Evolutionary conservation across 2,888 invertebrate genomes (phyloP).

Genomic region (Drosophila paracracens): DNA sequence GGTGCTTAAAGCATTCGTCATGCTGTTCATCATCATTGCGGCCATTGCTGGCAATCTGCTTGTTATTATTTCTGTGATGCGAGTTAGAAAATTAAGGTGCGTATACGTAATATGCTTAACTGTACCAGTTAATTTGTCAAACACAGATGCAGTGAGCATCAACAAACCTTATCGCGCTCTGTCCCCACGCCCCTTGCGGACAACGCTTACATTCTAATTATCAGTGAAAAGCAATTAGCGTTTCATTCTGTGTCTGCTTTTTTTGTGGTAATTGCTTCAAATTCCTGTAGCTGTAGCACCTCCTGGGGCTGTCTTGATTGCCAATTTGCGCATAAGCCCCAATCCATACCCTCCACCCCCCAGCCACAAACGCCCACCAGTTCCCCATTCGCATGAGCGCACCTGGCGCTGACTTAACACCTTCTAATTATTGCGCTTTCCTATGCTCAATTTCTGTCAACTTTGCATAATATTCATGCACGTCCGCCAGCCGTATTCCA

Average conservation of each 20-base stretch:
- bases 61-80: constrained; percentile 94
- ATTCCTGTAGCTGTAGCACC: constrained; percentile 38
- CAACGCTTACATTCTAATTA: constrained; percentile 61
- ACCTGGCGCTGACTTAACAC: constrained; percentile 38
- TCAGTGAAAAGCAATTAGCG: constrained; percentile 76
- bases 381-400: constrained; percentile 6
- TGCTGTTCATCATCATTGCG: constrained; percentile 94
- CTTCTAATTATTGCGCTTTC: constrained; percentile 60
- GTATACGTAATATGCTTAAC: constrained; percentile 55
- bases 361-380: not conserved
- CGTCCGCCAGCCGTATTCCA: constrained; percentile 39
- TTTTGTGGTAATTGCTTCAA: constrained; percentile 67
- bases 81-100: constrained; percentile 88
- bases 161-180: not conserved
- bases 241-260: constrained; percentile 29
- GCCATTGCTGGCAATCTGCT: constrained; percentile 95
- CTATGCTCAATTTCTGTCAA: constrained; percentile 70
- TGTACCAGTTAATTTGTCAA: constrained; percentile 16
- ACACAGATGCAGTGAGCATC: not conserved
- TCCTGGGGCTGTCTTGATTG: constrained; percentile 63
- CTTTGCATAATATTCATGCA: constrained; percentile 73
- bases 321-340: constrained; percentile 57
- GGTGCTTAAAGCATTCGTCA: constrained; percentile 91
- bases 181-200: not conserved
- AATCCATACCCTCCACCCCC: not conserved